Conservation (phyloP, 2,113 vertebrate species). For the Rhegmatorhina hoffmannsi region DNA sequence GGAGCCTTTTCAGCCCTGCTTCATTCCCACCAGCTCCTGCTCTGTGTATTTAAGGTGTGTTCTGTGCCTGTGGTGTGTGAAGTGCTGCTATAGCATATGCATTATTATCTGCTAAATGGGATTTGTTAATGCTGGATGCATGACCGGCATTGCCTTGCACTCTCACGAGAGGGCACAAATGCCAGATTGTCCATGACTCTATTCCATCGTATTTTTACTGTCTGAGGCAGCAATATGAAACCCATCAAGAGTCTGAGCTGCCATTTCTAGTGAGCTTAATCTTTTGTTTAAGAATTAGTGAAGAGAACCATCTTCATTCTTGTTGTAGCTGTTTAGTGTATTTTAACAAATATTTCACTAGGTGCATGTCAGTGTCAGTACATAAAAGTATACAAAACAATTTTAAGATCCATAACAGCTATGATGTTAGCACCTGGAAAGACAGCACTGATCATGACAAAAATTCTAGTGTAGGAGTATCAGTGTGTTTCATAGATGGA, state of each 20-base stretch:
- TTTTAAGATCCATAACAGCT: not conserved
- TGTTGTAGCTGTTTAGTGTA: not conserved
- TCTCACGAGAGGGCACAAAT: not conserved
- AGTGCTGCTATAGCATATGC: not conserved
- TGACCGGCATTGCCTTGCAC: not conserved
- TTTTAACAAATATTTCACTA: not conserved
- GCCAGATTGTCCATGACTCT: not conserved
- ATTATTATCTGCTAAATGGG: not conserved
- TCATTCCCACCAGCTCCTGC: not conserved
- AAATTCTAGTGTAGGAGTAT: not conserved
- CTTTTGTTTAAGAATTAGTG: not conserved
- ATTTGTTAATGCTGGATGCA: not conserved
- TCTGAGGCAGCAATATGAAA: not conserved
- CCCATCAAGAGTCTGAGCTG: not conserved
- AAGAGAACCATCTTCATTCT: not conserved
- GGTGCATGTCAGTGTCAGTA: not conserved
- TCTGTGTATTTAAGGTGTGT: not conserved
- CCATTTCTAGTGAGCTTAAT: not conserved
- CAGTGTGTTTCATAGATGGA: not conserved
- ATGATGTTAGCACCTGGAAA: not conserved
- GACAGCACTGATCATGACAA: not conserved
- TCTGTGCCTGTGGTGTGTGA: not conserved
- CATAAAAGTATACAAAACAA: not conserved
- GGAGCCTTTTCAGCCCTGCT: not conserved
- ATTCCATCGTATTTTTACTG: not conserved